Evolutionary conservation across 2,888 invertebrate genomes (phyloP).

Genomic region (Mylabris sibirica): DNA sequence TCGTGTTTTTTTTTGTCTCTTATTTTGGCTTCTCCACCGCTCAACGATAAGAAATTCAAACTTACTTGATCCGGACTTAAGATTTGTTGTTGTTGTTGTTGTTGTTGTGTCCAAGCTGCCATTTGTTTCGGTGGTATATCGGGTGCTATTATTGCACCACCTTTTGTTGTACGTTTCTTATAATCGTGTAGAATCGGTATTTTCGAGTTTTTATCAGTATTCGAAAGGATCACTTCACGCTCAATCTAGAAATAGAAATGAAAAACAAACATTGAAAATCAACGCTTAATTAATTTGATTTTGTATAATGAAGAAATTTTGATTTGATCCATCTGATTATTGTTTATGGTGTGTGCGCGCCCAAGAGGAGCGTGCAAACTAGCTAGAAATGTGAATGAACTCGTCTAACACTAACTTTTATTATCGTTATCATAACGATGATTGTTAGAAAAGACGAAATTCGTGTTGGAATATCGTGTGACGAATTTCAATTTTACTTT

Average conservation of each 20-base stretch:
- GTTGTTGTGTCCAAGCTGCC: conserved; percentile 73
- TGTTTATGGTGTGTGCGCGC: conserved; percentile 12
- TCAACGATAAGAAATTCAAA: conserved; percentile 25
- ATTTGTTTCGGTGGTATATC: conserved; percentile 78
- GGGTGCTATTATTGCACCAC: conserved; percentile 71
- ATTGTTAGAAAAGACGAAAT: neutral
- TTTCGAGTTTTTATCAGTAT: conserved; percentile 79
- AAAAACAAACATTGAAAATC: conserved; percentile 12
- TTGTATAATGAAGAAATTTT: neutral
- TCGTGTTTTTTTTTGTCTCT: neutral
- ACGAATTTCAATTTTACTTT: neutral
- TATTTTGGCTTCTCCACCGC: no score
- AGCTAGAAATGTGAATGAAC: conserved; percentile 19
- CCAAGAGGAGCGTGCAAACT: conserved; percentile 17
- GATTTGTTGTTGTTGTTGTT: conserved; percentile 53
- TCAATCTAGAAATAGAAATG: conserved; percentile 71
- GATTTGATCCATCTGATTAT: conserved; percentile 15
- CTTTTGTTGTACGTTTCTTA: conserved; percentile 65
- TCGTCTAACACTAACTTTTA: conserved; percentile 6
- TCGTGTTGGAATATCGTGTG: neutral
- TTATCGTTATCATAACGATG: neutral
- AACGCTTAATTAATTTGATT: conserved; percentile 1
- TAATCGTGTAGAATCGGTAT: conserved; percentile 80
- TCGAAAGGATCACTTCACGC: conserved; percentile 78
- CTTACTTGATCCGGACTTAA: conserved; percentile 58